phyloP scores from a whole-genome alignment of 2,113 vertebrate genomes.

The Turdus rufiventris region DNA sequence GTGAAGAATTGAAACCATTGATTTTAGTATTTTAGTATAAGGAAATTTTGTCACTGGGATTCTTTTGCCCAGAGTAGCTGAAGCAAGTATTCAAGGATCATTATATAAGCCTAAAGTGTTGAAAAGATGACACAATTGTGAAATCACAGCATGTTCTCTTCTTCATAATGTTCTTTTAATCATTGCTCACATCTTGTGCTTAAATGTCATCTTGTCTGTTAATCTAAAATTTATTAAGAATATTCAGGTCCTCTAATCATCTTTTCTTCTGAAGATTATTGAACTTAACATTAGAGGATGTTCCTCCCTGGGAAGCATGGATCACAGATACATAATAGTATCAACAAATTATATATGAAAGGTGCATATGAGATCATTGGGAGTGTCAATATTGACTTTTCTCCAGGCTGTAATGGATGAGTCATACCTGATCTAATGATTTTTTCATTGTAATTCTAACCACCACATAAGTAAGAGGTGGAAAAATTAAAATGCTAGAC shows the following conservation, averaged over 20 bases:
- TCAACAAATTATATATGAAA: constrained; percentile 32
- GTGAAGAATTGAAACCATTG: neutral
- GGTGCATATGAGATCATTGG: constrained; percentile 13
- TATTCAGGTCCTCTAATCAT: neutral
- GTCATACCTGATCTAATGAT: constrained; percentile 26
- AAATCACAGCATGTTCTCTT: neutral
- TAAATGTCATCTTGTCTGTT: constrained; percentile 24
- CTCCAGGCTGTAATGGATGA: constrained; percentile 33
- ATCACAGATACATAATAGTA: constrained; percentile 10
- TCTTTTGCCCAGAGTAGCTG: neutral
- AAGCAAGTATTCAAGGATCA: neutral
- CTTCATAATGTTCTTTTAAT: constrained; percentile 39
- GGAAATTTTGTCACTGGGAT: neutral
- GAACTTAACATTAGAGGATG: constrained; percentile 6
- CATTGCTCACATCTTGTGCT: neutral
- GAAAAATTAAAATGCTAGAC: constrained; percentile 28
- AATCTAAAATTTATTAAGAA: constrained; percentile 37
- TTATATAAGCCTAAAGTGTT: neutral
- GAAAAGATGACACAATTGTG: neutral
- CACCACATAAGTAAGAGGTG: neutral
- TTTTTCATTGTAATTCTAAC: constrained; percentile 32
- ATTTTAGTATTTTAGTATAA: neutral
- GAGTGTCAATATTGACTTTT: constrained; percentile 63
- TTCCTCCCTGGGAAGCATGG: neutral
- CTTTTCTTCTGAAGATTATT: constrained; percentile 20